Base-by-base conservation (phyloP, 2,797 vertebrate species). In the Crossoptilon crossoptilon region DNA sequence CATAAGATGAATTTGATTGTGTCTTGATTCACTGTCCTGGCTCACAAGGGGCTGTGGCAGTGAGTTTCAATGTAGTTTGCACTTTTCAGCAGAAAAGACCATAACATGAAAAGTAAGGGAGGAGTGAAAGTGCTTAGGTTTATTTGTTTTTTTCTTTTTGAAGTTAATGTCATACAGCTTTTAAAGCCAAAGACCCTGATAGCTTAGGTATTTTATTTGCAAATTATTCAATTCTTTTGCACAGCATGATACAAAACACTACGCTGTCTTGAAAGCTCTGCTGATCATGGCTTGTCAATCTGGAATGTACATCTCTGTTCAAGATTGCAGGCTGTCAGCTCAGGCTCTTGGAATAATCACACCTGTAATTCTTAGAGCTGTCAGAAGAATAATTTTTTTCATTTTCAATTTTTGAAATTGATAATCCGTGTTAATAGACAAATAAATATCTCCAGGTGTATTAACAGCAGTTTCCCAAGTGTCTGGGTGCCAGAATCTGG, bases 301-400 rank as follows among this genome's bases (percentile, higher is more conserved):
- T 82, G 29, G 11, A 74, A 12, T 49, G 63, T 67, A 87, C 75
- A 71, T 74, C 56, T 31, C 35, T 81, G 4, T 66, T 78, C 63
- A 70, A 6, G 18, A 78, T 91, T 90, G 58, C 49, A 60, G 33
- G 31, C 48, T 72, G 33, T 17, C 58, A 77, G 59, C 91, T 91
- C 88, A 66, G 1, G 35, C 70, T 76, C 37, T 29, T 48, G 67
- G 37, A 82, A 82, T 62, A 81, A 82, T 90, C 79, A 66, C 49
- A 71, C 55, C 62, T 94, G 29, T 69, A 75, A 66, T 70, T 88
- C 83, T 76, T 79, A 71, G 46, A 89, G 39, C 69, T 71, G 49
- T 85, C 49, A 78, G 29, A 49, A 64, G 74, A 77, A 60, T 72
- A 55, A 71, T 75, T 27, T 13, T 8, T 18, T 90, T 81, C 18